Percentiles rank a stretch among this genome's conserved stretches.
phyloP scores from a whole-genome alignment of 2,888 invertebrate genomes.

The Pocota personata region DNA sequence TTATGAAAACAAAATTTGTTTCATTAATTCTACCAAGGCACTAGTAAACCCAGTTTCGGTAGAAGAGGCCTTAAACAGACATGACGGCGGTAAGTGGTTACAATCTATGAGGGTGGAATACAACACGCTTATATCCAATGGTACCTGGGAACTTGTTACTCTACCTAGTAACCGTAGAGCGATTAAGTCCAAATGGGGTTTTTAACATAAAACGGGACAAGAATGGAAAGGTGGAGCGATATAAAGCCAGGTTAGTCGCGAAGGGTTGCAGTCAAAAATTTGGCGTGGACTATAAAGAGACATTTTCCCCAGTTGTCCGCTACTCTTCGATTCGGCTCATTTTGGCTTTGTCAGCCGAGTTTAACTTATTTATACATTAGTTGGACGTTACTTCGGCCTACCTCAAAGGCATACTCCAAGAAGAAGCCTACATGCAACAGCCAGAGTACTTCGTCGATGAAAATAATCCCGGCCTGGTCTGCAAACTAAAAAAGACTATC shows the following conservation, averaged over 20 bases:
- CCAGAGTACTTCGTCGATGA: slow-evolving; percentile 18
- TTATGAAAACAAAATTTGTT: neutral
- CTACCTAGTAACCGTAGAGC: slow-evolving; percentile 8
- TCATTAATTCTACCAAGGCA: neutral
- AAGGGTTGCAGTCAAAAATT: slow-evolving; percentile 46
- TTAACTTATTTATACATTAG: slow-evolving; percentile 24
- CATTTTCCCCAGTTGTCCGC: slow-evolving; percentile 35
- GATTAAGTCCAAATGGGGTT: slow-evolving; percentile 45
- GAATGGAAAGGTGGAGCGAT: slow-evolving; percentile 20
- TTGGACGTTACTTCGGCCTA: slow-evolving; percentile 45
- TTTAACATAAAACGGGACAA: slow-evolving; percentile 46
- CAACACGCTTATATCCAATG: neutral
- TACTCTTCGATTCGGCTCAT: slow-evolving; percentile 35
- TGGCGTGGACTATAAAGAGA: slow-evolving; percentile 40
- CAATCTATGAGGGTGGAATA: slow-evolving; percentile 1
- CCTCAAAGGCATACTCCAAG: slow-evolving; percentile 27
- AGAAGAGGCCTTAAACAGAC: slow-evolving; percentile 9
- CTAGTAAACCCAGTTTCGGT: slow-evolving; percentile 11
- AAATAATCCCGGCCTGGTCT: slow-evolving; percentile 17
- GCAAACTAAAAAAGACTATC: slow-evolving; percentile 16
- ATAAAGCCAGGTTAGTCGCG: slow-evolving; percentile 48
- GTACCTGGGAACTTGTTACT: no score
- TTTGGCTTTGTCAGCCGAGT: slow-evolving; percentile 31
- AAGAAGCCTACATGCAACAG: slow-evolving; percentile 29
- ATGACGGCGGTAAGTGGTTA: slow-evolving; percentile 2